Evolutionary conservation across 2,888 invertebrate genomes (phyloP), one percentile per base, ranked within the genome.

Genomic region (Elgonia sp.): DNA sequence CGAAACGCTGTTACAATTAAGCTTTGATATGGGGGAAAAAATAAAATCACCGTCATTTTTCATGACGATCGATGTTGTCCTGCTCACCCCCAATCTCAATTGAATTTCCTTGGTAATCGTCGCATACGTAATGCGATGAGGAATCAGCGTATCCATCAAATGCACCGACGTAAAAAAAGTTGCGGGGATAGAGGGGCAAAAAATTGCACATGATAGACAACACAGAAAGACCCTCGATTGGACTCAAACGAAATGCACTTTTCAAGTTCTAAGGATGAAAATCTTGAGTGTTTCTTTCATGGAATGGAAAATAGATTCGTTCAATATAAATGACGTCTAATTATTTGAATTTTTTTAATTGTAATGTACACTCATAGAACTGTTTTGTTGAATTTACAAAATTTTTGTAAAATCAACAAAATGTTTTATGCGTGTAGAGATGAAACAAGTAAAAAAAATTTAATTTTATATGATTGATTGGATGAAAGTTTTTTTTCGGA

Each of bases 11-110:
- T 85, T 57, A 60, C 70, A 53, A 42, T 21, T 57, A 76, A 70
- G 20, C 29, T 29, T 29, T 29, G 29, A 29, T 29, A 29, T 29
- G 5, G 29, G 60, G 50, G 18, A 53, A 40, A 57, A 73, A 85
- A 84, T 84, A 77, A 84, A 84, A 84, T 84, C 84, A 79, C 70
- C 77, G 72, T 85, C 84, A 80, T 85, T 85, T 85, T 85, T 85
- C 85, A 85, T 85, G 85, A 85, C 85, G 85, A 75, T 85, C 80
- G 63, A 85, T 85, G 85, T 57, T 50, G 60, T 65, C 75, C 85
- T 1, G 29, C 29, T 29, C 29, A 29, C 29, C 29, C 29, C 29
- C 29, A 29, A n/a, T 80, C 85, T 75, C 85, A 75, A 80, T 85
- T 85, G 79, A 73, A 85, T 86, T 81, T 86, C 79, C 79, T 81